A percentile compares a stretch with the other conserved stretches of the same genome.
Evolutionary conservation across 2,797 vertebrate genomes (phyloP).

Genomic region (Peromyscus aztecus): DNA sequence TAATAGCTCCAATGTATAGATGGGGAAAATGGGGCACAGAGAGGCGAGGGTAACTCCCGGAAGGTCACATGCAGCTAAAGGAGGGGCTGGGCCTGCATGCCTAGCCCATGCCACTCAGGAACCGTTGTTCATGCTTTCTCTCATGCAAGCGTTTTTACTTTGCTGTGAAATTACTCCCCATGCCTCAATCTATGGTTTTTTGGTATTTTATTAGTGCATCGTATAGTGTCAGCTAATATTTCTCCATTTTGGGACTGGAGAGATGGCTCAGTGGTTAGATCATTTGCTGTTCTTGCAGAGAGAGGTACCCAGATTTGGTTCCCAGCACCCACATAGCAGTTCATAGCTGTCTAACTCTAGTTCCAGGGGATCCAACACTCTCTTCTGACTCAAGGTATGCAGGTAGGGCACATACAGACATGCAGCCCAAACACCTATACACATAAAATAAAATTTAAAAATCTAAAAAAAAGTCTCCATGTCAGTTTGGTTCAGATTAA

Average conservation of each 20-base stretch:
- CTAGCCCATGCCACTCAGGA: background rate
- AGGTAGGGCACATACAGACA: background rate
- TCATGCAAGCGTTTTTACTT: background rate
- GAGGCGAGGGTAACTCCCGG: background rate
- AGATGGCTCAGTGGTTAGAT: background rate
- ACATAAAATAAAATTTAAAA: background rate
- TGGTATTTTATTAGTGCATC: background rate
- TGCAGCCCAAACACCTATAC: background rate
- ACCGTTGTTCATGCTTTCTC: background rate
- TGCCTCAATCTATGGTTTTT: background rate
- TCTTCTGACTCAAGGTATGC: background rate
- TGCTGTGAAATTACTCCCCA: background rate
- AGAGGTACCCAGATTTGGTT: background rate
- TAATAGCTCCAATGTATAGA: conserved; percentile 3
- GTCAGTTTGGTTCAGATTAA: conserved; percentile 15
- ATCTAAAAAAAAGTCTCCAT: background rate
- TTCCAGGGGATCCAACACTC: background rate
- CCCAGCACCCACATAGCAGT: background rate
- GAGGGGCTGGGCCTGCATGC: background rate
- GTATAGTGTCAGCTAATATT: background rate
- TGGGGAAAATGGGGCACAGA: background rate
- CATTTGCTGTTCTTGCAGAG: background rate
- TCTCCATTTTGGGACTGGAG: background rate
- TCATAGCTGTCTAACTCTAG: background rate
- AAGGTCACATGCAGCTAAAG: background rate